Evolutionary conservation across 1,140 invertebrate species (phyloP).

Genomic region (Micrasema longulum): DNA sequence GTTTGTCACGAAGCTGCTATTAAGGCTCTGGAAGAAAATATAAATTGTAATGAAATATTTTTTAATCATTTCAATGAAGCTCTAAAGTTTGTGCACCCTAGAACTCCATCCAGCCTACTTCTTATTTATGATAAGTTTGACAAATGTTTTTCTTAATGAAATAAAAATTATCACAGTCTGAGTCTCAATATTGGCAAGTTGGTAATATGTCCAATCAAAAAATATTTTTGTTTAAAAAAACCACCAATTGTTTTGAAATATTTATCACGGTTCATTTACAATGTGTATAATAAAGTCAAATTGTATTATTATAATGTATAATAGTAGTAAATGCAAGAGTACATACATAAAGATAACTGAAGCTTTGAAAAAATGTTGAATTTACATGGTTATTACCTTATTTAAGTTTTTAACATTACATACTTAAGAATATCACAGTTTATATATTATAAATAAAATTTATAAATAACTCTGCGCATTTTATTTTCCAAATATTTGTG

Average conservation of each 20-base stretch:
- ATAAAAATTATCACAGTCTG: neutral
- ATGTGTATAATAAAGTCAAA: neutral
- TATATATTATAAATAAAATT: conserved; percentile 35
- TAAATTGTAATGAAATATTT: conserved; percentile 69
- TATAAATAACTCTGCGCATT: conserved; percentile 27
- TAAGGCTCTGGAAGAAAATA: conserved; percentile 79
- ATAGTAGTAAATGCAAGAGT: conserved; percentile 19
- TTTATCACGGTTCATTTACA: neutral
- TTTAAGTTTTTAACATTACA: conserved; percentile 21
- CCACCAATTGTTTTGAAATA: neutral
- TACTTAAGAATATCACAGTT: conserved; percentile 45
- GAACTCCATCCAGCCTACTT: conserved; percentile 76
- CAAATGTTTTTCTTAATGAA: conserved; percentile 41
- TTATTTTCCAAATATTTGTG: conserved; percentile 40
- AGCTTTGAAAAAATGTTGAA: conserved; percentile 36
- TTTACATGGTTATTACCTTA: conserved; percentile 32
- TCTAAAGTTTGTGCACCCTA: conserved; percentile 75
- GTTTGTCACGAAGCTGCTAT: conserved; percentile 90
- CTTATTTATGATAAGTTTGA: conserved; percentile 76
- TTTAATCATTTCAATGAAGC: conserved; percentile 77
- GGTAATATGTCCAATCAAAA: no score
- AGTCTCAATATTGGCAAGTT: no score
- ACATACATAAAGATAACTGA: conserved; percentile 9
- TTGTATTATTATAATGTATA: conserved; percentile 10
- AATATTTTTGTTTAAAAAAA: no score